Conservation (phyloP, 2,888 invertebrate genomes). For the Branchellion lobata region DNA sequence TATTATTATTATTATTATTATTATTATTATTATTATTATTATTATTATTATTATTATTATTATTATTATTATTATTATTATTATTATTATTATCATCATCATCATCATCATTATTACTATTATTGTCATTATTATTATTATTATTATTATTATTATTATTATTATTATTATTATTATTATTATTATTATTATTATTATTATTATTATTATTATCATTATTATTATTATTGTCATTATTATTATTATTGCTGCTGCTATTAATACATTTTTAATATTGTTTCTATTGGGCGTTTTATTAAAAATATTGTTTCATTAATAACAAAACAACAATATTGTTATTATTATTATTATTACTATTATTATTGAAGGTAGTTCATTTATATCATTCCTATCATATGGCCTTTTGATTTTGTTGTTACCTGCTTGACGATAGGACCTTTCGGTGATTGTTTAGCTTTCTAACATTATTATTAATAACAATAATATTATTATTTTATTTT, state of each 20-base stretch:
- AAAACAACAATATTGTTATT: too few relatives aligned
- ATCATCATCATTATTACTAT: too few relatives aligned
- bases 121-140: too few relatives aligned
- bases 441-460: conserved; percentile 19
- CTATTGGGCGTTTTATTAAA: too few relatives aligned
- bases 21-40: conserved; percentile 2
- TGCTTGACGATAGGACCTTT: conserved; percentile 16
- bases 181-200: not conserved
- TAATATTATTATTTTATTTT: not conserved
- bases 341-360: not conserved
- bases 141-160: too few relatives aligned
- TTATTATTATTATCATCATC: too few relatives aligned
- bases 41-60: not conserved
- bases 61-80: not conserved
- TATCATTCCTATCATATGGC: not conserved
- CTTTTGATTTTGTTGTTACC: not conserved
- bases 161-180: too few relatives aligned
- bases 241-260: not conserved
- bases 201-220: not conserved
- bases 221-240: not conserved
- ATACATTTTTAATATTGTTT: not conserved
- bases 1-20: too few relatives aligned
- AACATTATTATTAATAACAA: not conserved
- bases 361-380: not conserved
- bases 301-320: too few relatives aligned